These are phyloP conservation scores for Drosophila albomicans DNA, from an alignment of 1,140 invertebrate genomes.

Conservation along the genomic window DNA sequence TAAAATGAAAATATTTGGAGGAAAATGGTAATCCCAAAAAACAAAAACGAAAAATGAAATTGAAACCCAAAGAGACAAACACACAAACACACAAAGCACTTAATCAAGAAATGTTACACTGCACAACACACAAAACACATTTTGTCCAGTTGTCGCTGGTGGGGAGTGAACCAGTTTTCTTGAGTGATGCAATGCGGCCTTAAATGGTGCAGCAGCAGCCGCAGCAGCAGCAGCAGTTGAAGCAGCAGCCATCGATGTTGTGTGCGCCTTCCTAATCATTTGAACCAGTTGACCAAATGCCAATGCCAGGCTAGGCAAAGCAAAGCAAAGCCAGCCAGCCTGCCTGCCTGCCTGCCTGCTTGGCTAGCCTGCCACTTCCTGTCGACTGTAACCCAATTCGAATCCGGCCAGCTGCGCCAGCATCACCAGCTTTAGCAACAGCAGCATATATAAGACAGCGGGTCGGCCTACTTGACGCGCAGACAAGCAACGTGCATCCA, in stretches of 20 bases:
- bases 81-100: not conserved
- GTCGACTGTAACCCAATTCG: constrained; percentile 66
- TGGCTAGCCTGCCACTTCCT: constrained; percentile 13
- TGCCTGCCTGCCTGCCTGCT: not conserved
- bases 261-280: constrained; percentile 1
- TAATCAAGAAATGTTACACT: constrained; percentile 16
- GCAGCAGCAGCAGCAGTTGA: too few relatives aligned
- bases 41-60: not conserved
- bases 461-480: constrained; percentile 33
- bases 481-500: constrained; percentile 45
- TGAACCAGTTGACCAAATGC: constrained; percentile 79
- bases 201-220: constrained; percentile 55
- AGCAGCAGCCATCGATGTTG: too few relatives aligned
- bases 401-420: constrained; percentile 1
- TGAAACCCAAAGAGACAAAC: not conserved
- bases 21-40: too few relatives aligned
- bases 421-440: not conserved
- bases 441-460: constrained; percentile 62
- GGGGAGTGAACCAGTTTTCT: constrained; percentile 41
- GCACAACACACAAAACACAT: constrained; percentile 7
- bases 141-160: not conserved
- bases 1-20: too few relatives aligned
- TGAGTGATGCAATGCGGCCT: constrained; percentile 69
- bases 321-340: constrained; percentile 8
- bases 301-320: constrained; percentile 60